Base-by-base conservation (phyloP, 2,113 vertebrate species). In the Lota lota region DNA sequence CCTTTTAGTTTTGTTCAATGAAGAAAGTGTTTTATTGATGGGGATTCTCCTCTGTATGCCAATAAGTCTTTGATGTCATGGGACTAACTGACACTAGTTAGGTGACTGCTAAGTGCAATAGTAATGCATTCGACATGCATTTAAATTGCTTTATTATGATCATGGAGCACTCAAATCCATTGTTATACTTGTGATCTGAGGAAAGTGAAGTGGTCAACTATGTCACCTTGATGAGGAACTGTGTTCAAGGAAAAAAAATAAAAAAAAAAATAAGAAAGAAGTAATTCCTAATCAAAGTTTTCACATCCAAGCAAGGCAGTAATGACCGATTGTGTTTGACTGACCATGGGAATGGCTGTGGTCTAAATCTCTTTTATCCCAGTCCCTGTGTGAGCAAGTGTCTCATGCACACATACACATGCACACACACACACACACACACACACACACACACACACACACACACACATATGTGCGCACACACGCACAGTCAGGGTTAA, bases 311-410 rank as follows among this genome's bases (percentile, higher is more conserved):
- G 54, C 76, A 67, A 66, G 79, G 79, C 74, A 76, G 74, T 80
- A 82, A 82, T 83, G 76, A 85, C 67, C 77, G 58, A 72, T 14
- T 47, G 40, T 33, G 73, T 83, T 78, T 77, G 79, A 83, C 73
- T 78, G 79, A 86, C 78, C 85, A 87, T 85, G 79, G 81, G 82
- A 89, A 86, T 70, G 68, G 75, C 64, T 68, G 68, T 78, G 70
- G 70, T 68, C 78, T 82, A 86, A 88, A 86, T 77, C 79, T 78
- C 79, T 70, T 85, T 78, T 77, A 82, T 82, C 77, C 79, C 54
- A 5, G 69, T 77, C 66, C 57, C 61, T 69, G 67, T 80, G 73
- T 76, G 74, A 62, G 63, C 64, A 79, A 73, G 33, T 56, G 8
- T 19, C 24, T 33, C 4, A 33, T 24, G 33, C 64, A 22, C 20